Percentiles rank a stretch among this genome's conserved stretches.
phyloP scores from a whole-genome alignment of 1,140 invertebrate species.

The Hycleus phaleratus region DNA sequence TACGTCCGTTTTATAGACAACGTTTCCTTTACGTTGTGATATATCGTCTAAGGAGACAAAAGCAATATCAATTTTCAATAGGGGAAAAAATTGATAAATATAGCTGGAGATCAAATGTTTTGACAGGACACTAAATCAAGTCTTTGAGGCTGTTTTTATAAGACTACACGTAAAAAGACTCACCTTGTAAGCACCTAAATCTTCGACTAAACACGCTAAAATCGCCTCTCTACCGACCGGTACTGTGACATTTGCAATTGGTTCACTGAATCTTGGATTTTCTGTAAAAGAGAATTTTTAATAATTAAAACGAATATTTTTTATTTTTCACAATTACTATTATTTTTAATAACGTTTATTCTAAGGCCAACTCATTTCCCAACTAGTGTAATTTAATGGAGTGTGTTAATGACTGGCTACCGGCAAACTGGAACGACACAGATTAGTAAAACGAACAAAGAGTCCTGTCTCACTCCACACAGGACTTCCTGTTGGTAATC shows the following conservation, averaged over 20 bases:
- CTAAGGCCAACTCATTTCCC: conserved; percentile 21
- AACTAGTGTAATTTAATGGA: conserved; percentile 28
- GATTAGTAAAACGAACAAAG: conserved; percentile 24
- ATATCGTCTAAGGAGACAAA: too few species aligned
- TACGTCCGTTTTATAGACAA: too few species aligned
- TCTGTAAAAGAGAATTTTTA: conserved; percentile 45
- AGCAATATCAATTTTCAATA: too few species aligned
- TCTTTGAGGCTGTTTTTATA: neutral
- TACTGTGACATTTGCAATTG: conserved; percentile 64
- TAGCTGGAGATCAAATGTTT: too few species aligned
- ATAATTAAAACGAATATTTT: conserved; percentile 16
- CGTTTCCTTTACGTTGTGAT: too few species aligned
- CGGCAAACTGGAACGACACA: conserved; percentile 17
- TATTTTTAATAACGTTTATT: conserved; percentile 15
- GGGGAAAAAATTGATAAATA: too few species aligned
- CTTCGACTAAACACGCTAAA: conserved; percentile 64
- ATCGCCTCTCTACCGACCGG: conserved; percentile 64
- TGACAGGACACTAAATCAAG: neutral
- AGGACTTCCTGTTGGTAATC: conserved; percentile 17
- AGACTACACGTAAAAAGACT: neutral
- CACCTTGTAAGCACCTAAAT: conserved; percentile 69
- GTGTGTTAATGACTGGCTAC: conserved; percentile 28
- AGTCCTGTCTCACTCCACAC: neutral
- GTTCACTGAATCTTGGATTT: conserved; percentile 63
- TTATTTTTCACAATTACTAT: conserved; percentile 2